Conservation (phyloP, 2,797 vertebrate species). For the Lithobates sylvaticus region DNA sequence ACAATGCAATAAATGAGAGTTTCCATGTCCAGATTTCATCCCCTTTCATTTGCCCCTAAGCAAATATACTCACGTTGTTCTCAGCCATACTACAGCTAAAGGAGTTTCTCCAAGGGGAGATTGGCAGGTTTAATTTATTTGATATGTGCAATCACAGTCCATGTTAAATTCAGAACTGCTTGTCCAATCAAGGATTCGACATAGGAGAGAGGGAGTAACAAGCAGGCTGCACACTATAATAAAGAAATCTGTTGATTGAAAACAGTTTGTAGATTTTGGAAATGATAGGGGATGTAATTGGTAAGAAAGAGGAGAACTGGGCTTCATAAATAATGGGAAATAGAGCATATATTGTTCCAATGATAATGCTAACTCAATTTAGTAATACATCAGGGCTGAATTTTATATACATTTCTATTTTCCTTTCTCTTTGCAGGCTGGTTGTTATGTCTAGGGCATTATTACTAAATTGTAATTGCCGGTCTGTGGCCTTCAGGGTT, state of each 20-base stretch:
- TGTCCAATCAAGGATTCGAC: slow-evolving; percentile 95
- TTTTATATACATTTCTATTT: slow-evolving; percentile 68
- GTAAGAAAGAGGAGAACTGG: slow-evolving; percentile 97
- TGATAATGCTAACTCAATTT: slow-evolving; percentile 82
- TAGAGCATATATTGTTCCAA: slow-evolving; percentile 94
- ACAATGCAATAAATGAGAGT: slow-evolving; percentile 65
- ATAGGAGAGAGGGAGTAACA: slow-evolving; percentile 88
- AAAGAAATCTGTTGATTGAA: slow-evolving; percentile 99
- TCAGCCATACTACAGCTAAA: slow-evolving; percentile 80
- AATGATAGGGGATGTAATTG: slow-evolving; percentile 99
- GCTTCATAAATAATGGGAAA: slow-evolving; percentile 98
- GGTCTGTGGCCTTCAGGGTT: slow-evolving; percentile 23
- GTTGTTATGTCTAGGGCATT: slow-evolving; percentile 38
- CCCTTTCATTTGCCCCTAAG: slow-evolving; percentile 73
- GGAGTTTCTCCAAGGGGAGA: slow-evolving; percentile 89
- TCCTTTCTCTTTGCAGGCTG: slow-evolving; percentile 3
- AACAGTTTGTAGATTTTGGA: slow-evolving; percentile 99
- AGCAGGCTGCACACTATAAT: slow-evolving; percentile 91
- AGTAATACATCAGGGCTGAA: slow-evolving; percentile 78
- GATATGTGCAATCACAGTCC: slow-evolving; percentile 98
- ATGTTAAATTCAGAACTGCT: slow-evolving; percentile 93
- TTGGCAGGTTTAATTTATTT: slow-evolving; percentile 98
- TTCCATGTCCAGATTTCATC: slow-evolving; percentile 67
- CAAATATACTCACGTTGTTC: slow-evolving; percentile 73
- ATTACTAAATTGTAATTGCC: slow-evolving; percentile 53